Base-by-base conservation (phyloP, 2,113 vertebrate genomes). In the Irena cyanogastra region DNA sequence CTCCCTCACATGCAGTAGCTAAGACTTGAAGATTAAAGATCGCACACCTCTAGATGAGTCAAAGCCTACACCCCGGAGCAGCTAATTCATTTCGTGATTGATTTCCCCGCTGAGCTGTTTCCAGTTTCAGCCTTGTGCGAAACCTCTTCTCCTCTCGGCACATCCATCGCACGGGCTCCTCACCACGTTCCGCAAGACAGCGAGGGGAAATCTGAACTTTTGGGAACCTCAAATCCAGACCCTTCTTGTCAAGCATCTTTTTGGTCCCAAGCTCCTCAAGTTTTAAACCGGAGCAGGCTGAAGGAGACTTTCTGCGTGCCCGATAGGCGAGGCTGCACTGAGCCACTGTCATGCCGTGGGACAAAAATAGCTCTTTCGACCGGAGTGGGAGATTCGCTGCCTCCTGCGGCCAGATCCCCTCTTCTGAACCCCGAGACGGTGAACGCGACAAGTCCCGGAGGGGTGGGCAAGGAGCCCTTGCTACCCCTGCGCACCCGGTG, bases 11-110 rank as follows among this genome's bases (percentile, higher is more conserved):
- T 30, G 63, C 92, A 74, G 89, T 72, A 90, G 76, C 56, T 85
- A 61, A 80, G 26, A 74, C 57, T 68, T 28, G 61, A 77, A 96
- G 75, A 96, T 92, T 70, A 94, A 86, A 96, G 91, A 83, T 77
- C 63, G 53, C 61, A 80, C 84, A 47, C 87, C 52, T 93, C 84
- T 92, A 54, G 74, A 56, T 90, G 84, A 86, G 57, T 93, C 86
- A 87, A 81, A 96, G 65, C 57, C 56, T 83, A 33, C 52, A 76
- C 42, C 59, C 20, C 47, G 9, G 57, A 83, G 89, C 76, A 95
- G 76, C 63, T 56, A 71, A 83, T 81, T 75, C 50, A 56, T 87
- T 91, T 83, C 18, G 66, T 84, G 83, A 96, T 89, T 96, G 89
- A 94, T 97, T 95, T 93, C 66, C 63, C 61, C 31, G 12, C 76